A percentile compares a stretch with the other conserved stretches of the same genome.
Evolutionary conservation across 2,888 invertebrate species (phyloP).

Genomic region (Trisateles emortualis): DNA sequence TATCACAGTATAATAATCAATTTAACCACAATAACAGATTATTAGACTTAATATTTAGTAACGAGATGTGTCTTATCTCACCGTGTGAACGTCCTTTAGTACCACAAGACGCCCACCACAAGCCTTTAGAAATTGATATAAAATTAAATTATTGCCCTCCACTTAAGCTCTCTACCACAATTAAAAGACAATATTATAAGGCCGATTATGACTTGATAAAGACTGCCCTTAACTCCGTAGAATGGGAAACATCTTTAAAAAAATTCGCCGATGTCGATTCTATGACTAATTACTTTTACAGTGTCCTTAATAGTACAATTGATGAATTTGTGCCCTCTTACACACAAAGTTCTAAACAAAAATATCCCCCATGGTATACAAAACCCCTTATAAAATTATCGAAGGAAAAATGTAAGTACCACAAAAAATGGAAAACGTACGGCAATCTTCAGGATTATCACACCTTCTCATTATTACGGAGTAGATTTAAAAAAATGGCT

Average conservation of each 20-base stretch:
- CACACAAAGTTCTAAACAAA: too few species aligned
- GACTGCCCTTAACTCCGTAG: conserved; percentile 1
- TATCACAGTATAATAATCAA: conserved; percentile 3
- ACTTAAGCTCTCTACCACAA: conserved; percentile 1
- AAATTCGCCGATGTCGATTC: conserved; percentile 1
- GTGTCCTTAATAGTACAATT: background rate
- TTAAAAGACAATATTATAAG: conserved; percentile 3
- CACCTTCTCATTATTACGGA: too few species aligned
- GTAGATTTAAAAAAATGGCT: too few species aligned
- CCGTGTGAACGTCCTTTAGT: conserved; percentile 3
- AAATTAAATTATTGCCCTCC: background rate
- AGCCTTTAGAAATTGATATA: conserved; percentile 5
- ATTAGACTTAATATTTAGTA: conserved; percentile 11
- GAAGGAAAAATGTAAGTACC: too few species aligned
- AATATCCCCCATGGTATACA: too few species aligned
- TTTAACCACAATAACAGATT: too few species aligned
- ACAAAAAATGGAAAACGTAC: too few species aligned
- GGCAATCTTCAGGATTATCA: too few species aligned
- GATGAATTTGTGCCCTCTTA: conserved; percentile 6
- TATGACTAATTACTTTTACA: conserved; percentile 3
- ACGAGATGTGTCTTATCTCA: background rate
- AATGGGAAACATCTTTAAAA: conserved; percentile 2
- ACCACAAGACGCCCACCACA: conserved; percentile 8
- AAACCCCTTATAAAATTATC: too few species aligned
- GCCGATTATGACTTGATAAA: conserved; percentile 8